Evolutionary conservation across 2,888 invertebrate species (phyloP), one percentile per base, ranked within the genome.

Genomic region (Tenthredo amoena): DNA sequence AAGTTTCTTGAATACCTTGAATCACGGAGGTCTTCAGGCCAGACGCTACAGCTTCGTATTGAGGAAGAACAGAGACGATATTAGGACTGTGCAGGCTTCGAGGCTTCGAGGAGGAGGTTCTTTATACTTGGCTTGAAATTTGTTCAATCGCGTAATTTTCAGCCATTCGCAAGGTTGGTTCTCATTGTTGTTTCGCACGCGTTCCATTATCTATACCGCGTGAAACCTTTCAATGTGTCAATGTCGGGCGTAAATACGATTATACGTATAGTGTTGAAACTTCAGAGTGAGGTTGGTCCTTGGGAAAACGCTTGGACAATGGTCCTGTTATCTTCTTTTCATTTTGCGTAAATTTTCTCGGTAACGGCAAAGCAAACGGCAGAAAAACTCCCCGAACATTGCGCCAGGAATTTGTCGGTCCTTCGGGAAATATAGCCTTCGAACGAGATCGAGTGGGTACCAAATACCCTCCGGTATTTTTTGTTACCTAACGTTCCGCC

Each of bases 1-100:
- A 18, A 71, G 31, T 37, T 31, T 71, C 71, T 71, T 18, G 71
- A 71, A 71, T 71, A 71, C 71, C 71, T 71, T 71, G 71, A 71
- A 37, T 71, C 71, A 71, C 6, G 71, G 9, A 71, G 31, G 71
- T 34, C 31, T 31, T 71, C 37, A 12, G 34, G 71, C 34, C n/a
- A n/a, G n/a, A 37, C 71, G 31, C 34, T 31, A 18, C 34, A 71
- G 71, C 71, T 71, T 71, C 34, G 71, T 34, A 71, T 71, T 71
- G 37, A 37, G 71, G 9, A 71, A 31, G 31, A n/a, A 37, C 37
- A 71, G 34, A 37, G 37, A 34, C 37, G 15, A 37, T 71, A 71
- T 71, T 34, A 71, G 71, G 37, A 71, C 37, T 7, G 71, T 37
- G 9, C 37, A 37, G 71, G 71, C 37, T 37, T 71, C 34, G 6